Percentiles rank a stretch among this genome's conserved stretches.
These are phyloP conservation scores for Momotus momota DNA, from an alignment of 2,797 vertebrate species.

Conservation along the genomic window DNA sequence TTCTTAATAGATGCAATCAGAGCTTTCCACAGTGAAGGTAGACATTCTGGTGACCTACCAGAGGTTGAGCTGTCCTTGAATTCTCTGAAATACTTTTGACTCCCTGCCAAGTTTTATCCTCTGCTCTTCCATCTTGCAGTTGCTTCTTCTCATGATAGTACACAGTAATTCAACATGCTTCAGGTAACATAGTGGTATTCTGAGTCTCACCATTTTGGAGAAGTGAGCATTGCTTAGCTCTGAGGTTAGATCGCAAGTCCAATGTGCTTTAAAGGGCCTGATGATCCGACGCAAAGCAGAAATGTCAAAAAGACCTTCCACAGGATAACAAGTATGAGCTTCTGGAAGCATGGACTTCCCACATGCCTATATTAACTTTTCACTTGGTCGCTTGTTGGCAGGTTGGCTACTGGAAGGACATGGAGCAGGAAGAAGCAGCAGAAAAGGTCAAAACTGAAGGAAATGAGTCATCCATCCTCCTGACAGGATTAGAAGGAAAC, in stretches of 20 bases:
- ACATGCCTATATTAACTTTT: constrained; percentile 41
- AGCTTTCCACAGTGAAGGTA: neutral
- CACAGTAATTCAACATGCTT: neutral
- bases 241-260: neutral
- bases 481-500: constrained; percentile 92
- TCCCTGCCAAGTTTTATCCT: neutral
- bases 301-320: neutral
- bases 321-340: neutral
- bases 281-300: neutral
- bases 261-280: neutral
- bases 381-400: constrained; percentile 70
- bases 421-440: constrained; percentile 88
- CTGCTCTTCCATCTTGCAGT: neutral
- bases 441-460: constrained; percentile 88
- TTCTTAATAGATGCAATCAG: neutral
- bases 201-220: neutral
- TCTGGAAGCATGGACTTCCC: neutral
- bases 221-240: neutral
- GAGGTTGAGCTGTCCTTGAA: neutral
- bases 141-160: neutral
- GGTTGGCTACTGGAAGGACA: constrained; percentile 93
- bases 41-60: neutral
- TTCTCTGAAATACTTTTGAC: constrained; percentile 24
- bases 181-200: neutral
- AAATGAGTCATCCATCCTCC: constrained; percentile 89